Base-by-base conservation (phyloP, 2,113 vertebrate species). In the Bufo gargarizans region DNA sequence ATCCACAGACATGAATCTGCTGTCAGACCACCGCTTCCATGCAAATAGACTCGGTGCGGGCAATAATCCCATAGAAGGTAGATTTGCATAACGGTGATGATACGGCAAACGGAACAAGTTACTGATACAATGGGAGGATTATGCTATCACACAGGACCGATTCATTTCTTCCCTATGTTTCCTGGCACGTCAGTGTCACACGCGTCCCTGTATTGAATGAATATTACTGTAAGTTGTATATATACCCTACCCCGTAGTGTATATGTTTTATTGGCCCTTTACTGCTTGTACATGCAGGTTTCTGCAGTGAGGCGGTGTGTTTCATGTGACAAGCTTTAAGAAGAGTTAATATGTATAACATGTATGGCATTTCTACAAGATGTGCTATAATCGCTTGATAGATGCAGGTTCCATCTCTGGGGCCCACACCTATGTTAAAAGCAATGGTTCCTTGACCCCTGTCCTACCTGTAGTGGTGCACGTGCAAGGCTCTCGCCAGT, bases 101-200 rank as follows among this genome's bases (percentile, higher is more conserved):
- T 72, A 87, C 20, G 16, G 7, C 59, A 79, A 86, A 22, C 58
- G 20, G 20, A 67, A 47, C 65, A 58, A 16, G 56, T 88, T 88
- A 88, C 53, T 56, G 9, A 50, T 74, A 88, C 80, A 88, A 83
- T 53, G 58, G 67, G 43, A 77, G 16, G 86, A 9, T 82, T 88
- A 19, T 88, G n/a, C 53, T 22, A 47, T 49, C 71, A 19, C 71
- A 47, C 71, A 17, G 47, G 12, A 74, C 71, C 49, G 45, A 74
- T 47, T 74, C 71, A 49, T 43, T 47, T 74, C 43, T 74, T 47
- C 45, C 16, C 43, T 19, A 74, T 47, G 71, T 47, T 14, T 45
- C 45, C 33, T 33, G 4, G 69, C 13, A 72, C 4, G 16, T 13
- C 69, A 14, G 22, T 45, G 5, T 72, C 33, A 72, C 33, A 4